A percentile compares a stretch with the other conserved stretches of the same genome.
Conservation (phyloP, 2,888 invertebrate species). For the Dryadula phaetusa region DNA sequence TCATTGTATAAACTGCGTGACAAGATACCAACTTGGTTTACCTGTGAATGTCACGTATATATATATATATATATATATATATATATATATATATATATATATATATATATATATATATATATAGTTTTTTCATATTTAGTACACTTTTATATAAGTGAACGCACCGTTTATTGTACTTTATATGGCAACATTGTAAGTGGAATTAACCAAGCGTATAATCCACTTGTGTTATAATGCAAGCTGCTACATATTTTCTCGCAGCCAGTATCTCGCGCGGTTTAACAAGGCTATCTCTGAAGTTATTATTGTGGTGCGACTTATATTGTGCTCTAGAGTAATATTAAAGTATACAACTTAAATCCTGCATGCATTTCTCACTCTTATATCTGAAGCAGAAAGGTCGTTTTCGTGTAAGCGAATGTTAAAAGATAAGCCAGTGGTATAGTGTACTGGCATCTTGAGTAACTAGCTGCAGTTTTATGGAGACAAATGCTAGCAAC, state of each 20-base stretch:
- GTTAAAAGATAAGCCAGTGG: constrained; percentile 32
- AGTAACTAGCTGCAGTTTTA: constrained; percentile 42
- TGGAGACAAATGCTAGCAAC: constrained; percentile 42
- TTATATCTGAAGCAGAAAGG: not conserved
- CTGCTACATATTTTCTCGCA: constrained; percentile 23
- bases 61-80: too few species aligned
- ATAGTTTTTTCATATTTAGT: too few species aligned
- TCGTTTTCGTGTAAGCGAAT: constrained; percentile 9
- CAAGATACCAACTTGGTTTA: too few species aligned
- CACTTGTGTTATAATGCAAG: not conserved
- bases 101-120: too few species aligned
- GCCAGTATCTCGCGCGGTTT: constrained; percentile 35
- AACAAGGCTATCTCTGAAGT: constrained; percentile 38
- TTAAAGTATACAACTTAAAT: not conserved
- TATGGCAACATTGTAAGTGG: not conserved
- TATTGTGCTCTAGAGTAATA: constrained; percentile 31
- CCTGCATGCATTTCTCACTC: constrained; percentile 9
- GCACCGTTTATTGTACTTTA: not conserved
- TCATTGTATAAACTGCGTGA: too few species aligned
- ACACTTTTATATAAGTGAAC: not conserved
- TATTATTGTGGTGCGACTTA: constrained; percentile 39
- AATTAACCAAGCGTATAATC: constrained; percentile 15
- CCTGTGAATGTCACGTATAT: too few species aligned
- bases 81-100: too few species aligned
- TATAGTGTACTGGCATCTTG: constrained; percentile 31